Evolutionary conservation across 2,888 invertebrate genomes (phyloP).

Genomic region (Brachynemurus nebulosus): DNA sequence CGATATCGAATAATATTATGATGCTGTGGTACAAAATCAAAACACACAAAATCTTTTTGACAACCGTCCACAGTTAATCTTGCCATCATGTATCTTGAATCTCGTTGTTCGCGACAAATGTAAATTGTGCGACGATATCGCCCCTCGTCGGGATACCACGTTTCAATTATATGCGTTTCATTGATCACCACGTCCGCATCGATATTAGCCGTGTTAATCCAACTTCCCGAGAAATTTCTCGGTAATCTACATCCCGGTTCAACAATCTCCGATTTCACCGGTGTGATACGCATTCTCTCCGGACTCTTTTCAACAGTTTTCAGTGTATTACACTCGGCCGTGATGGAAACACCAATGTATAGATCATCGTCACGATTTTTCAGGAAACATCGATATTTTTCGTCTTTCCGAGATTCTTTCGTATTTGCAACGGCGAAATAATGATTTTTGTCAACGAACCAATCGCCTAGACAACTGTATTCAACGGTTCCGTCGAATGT

Average conservation of each 20-base stretch:
- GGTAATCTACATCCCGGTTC: slow-evolving; percentile 85
- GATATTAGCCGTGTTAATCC: slow-evolving; percentile 96
- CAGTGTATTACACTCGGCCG: slow-evolving; percentile 83
- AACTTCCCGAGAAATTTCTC: slow-evolving; percentile 85
- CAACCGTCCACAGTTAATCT: slow-evolving; percentile 90
- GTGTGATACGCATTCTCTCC: slow-evolving; percentile 72
- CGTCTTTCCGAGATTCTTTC: slow-evolving; percentile 88
- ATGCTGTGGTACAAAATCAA: slow-evolving; percentile 90
- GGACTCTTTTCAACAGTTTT: slow-evolving; percentile 91
- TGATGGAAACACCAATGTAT: slow-evolving; percentile 83
- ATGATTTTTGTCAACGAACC: slow-evolving; percentile 92
- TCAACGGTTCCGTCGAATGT: slow-evolving; percentile 86
- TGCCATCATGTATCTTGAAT: slow-evolving; percentile 89
- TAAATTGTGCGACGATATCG: slow-evolving; percentile 80
- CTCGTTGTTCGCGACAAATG: slow-evolving; percentile 85
- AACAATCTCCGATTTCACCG: slow-evolving; percentile 73
- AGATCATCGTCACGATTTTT: slow-evolving; percentile 90
- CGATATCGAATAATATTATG: slow-evolving; percentile 90
- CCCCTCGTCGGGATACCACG: slow-evolving; percentile 85
- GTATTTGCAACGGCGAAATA: slow-evolving; percentile 96
- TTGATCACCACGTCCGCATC: slow-evolving; percentile 90
- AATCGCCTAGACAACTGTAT: slow-evolving; percentile 86
- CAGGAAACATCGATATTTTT: slow-evolving; percentile 86
- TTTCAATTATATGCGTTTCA: slow-evolving; percentile 92
- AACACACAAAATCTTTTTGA: slow-evolving; percentile 95